Evolutionary conservation across 1,140 invertebrate species (phyloP).

Genomic region (Temnothorax longispinosus): DNA sequence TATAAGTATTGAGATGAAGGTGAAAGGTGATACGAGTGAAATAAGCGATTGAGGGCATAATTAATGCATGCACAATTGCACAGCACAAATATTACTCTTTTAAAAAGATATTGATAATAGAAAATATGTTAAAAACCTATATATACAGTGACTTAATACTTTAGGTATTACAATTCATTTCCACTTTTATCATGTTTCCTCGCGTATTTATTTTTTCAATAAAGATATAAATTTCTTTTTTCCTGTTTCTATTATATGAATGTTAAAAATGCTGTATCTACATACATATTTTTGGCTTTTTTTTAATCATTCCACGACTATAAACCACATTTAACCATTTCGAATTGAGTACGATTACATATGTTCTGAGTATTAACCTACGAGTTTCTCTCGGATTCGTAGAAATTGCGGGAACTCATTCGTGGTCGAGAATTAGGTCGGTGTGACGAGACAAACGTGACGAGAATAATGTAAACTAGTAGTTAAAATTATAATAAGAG

Average conservation of each 20-base stretch:
- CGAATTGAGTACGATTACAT: conserved; percentile 8
- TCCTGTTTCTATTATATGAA: not conserved
- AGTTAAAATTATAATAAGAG: conserved; percentile 50
- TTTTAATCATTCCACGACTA: not conserved
- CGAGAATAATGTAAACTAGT: conserved; percentile 39
- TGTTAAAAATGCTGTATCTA: not conserved
- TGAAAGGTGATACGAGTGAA: too few relatives aligned
- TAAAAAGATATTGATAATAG: not conserved
- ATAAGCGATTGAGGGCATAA: not conserved
- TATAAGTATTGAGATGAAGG: conserved; percentile 38
- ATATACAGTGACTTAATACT: not conserved
- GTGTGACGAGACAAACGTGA: conserved; percentile 35
- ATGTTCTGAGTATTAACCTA: conserved; percentile 3
- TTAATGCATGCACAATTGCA: conserved; percentile 31
- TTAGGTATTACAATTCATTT: not conserved
- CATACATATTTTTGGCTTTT: not conserved
- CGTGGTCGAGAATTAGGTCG: conserved; percentile 35
- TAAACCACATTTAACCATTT: conserved; percentile 2
- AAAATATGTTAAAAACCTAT: not conserved
- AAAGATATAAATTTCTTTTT: not conserved
- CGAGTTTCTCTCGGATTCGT: conserved; percentile 42
- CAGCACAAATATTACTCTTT: not conserved
- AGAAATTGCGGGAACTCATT: conserved; percentile 26
- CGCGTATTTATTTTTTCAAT: not conserved
- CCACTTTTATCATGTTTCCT: not conserved